Conservation (phyloP, 2,888 invertebrate species). For the Lamproptera curius region DNA sequence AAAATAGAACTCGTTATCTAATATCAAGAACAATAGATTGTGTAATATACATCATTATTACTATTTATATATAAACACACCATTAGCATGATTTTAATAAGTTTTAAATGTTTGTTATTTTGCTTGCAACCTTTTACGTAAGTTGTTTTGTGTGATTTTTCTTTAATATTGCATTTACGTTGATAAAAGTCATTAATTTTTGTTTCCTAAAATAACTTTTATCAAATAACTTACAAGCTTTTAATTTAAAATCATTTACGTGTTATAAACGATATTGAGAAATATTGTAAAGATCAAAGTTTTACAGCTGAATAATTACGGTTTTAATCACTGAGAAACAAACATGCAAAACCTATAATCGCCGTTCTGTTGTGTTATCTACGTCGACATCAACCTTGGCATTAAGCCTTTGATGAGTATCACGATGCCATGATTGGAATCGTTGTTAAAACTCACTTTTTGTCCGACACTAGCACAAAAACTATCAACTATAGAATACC, state of each 20-base stretch:
- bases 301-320: constrained; percentile 11
- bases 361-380: constrained; percentile 12
- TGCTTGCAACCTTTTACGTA: too few relatives aligned
- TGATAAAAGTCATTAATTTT: too few relatives aligned
- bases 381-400: constrained; percentile 19
- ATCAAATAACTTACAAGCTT: background rate
- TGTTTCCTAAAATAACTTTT: too few relatives aligned
- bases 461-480: constrained; percentile 9
- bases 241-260: background rate
- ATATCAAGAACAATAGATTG: too few relatives aligned
- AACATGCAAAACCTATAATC: constrained; percentile 16
- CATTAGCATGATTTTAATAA: too few relatives aligned
- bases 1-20: too few relatives aligned
- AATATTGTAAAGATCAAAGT: constrained; percentile 5
- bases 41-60: too few relatives aligned
- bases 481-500: background rate
- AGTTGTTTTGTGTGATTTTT: background rate
- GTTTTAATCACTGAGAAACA: constrained; percentile 10
- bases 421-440: constrained; percentile 16
- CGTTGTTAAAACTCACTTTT: constrained; percentile 15
- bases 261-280: background rate
- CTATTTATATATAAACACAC: too few relatives aligned
- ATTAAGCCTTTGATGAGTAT: constrained; percentile 19
- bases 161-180: too few relatives aligned
- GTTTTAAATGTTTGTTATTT: too few relatives aligned